Conservation (phyloP, 2,113 vertebrate genomes). For the Anarrhichthys ocellatus region DNA sequence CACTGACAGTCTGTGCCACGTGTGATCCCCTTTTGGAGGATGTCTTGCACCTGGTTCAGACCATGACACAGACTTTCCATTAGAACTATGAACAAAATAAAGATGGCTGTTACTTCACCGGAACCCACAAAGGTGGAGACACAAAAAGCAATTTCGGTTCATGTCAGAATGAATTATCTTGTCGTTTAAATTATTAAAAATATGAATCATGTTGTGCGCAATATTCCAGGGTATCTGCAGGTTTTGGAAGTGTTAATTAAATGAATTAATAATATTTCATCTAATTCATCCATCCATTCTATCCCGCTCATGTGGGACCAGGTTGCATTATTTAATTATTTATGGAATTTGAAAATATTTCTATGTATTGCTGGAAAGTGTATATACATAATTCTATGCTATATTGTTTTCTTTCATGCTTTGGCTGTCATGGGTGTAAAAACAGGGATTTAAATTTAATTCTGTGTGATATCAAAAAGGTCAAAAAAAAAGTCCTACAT, state of each 20-base stretch:
- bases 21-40: conserved; percentile 94
- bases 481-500: neutral
- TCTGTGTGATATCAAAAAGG: neutral
- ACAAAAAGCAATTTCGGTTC: conserved; percentile 77
- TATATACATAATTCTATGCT: neutral
- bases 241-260: conserved; percentile 6
- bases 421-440: neutral
- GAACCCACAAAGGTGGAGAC: conserved; percentile 77
- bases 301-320: neutral
- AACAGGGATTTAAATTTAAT: neutral
- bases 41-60: conserved; percentile 99
- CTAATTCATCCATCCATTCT: neutral
- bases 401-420: neutral
- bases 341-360: neutral
- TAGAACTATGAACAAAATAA: conserved; percentile 99
- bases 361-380: neutral
- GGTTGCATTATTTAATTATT: neutral
- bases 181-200: neutral
- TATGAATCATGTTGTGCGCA: neutral
- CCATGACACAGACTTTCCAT: conserved; percentile 99
- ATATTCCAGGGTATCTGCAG: conserved; percentile 55
- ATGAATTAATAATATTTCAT: neutral
- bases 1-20: conserved; percentile 98
- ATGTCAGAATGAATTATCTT: conserved; percentile 40
- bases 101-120: conserved; percentile 86